Evolutionary conservation across 2,888 invertebrate genomes (phyloP).

Genomic region (Deilephila porcellus): DNA sequence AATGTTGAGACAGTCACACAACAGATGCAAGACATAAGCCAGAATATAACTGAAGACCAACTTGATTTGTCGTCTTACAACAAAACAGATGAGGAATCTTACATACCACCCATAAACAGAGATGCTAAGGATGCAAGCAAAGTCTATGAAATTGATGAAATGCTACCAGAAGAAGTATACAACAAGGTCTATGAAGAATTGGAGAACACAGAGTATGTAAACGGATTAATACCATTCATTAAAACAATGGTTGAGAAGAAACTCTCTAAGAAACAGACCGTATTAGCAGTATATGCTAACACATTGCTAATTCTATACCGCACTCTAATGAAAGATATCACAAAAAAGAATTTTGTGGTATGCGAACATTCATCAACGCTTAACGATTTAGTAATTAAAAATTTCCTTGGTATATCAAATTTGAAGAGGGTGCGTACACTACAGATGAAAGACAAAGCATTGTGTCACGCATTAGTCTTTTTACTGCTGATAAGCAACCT

Average conservation of each 20-base stretch:
- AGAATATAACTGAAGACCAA: slow-evolving; percentile 60
- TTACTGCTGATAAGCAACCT: slow-evolving; percentile 67
- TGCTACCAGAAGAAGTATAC: slow-evolving; percentile 71
- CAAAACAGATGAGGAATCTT: slow-evolving; percentile 70
- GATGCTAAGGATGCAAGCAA: slow-evolving; percentile 71
- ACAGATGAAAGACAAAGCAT: slow-evolving; percentile 67
- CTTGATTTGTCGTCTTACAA: slow-evolving; percentile 66
- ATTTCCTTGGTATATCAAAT: slow-evolving; percentile 57
- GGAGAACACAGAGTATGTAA: slow-evolving; percentile 53
- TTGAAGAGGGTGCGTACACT: slow-evolving; percentile 58
- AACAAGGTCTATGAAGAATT: slow-evolving; percentile 66
- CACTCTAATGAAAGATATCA: slow-evolving; percentile 54
- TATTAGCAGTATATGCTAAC: slow-evolving; percentile 66
- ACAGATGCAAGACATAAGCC: slow-evolving; percentile 83
- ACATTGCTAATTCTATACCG: slow-evolving; percentile 55
- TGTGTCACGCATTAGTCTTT: slow-evolving; percentile 71
- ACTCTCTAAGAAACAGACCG: slow-evolving; percentile 50
- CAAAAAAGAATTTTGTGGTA: slow-evolving; percentile 57
- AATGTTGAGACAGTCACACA: slow-evolving; percentile 84
- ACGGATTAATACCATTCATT: slow-evolving; percentile 54
- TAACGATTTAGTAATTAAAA: slow-evolving; percentile 60
- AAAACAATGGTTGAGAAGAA: slow-evolving; percentile 49
- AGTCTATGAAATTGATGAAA: slow-evolving; percentile 75
- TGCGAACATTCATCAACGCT: slow-evolving; percentile 63
- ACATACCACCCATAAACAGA: slow-evolving; percentile 81